phyloP scores from a whole-genome alignment of 2,888 invertebrate genomes.

The Athalia circularis region DNA sequence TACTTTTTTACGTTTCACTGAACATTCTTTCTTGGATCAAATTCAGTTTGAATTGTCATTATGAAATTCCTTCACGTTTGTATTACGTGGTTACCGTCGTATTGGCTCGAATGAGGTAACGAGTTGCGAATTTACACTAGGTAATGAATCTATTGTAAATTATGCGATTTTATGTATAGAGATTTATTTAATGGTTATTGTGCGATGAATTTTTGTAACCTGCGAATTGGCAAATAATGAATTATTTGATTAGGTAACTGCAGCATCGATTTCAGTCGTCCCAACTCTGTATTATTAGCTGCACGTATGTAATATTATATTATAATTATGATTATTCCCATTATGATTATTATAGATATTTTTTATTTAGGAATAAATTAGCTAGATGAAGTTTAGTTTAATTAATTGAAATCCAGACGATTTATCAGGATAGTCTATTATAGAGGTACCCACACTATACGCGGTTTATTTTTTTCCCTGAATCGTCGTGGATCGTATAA shows the following conservation, averaged over 20 bases:
- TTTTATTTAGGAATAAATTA: constrained; percentile 35
- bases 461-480: background rate
- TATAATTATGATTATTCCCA: background rate
- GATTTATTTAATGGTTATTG: too few species aligned
- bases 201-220: background rate
- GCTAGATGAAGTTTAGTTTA: constrained; percentile 29
- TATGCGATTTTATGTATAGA: too few species aligned
- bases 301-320: background rate
- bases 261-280: too few species aligned
- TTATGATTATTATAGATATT: constrained; percentile 4
- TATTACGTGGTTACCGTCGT: too few species aligned
- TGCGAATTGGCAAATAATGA: background rate
- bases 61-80: too few species aligned
- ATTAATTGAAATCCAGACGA: constrained; percentile 32
- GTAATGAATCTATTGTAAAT: too few species aligned
- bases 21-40: too few species aligned
- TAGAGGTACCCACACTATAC: background rate
- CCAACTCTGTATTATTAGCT: too few species aligned
- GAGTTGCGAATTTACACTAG: too few species aligned
- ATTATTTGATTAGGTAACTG: too few species aligned
- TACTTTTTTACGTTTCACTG: background rate
- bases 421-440: constrained; percentile 10
- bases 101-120: too few species aligned
- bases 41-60: too few species aligned
- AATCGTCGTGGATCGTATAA: constrained; percentile 10